phyloP scores from a whole-genome alignment of 2,797 vertebrate genomes.

The Micrastur ruficollis region DNA sequence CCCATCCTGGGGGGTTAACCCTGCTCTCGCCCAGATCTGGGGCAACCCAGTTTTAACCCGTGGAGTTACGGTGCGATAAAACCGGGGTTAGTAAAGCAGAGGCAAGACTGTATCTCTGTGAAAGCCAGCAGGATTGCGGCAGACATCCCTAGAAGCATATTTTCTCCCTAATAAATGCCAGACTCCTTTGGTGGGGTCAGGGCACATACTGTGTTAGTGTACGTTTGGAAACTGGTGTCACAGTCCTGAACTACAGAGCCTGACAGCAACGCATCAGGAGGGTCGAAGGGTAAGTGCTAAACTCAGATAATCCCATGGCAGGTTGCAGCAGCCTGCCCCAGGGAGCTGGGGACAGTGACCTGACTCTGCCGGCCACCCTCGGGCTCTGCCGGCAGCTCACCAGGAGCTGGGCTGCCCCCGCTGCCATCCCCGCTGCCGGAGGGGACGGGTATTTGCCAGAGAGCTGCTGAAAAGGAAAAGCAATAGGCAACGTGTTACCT shows the following conservation, averaged over 20 bases:
- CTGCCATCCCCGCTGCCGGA: neutral
- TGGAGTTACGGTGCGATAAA: neutral
- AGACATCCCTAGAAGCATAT: neutral
- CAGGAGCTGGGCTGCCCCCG: neutral
- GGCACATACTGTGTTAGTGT: neutral
- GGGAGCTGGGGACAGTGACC: neutral
- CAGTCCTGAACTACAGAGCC: neutral
- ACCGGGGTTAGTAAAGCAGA: neutral
- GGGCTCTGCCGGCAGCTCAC: neutral
- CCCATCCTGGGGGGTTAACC: neutral
- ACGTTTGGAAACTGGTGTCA: neutral
- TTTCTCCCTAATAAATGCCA: neutral
- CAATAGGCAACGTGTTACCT: too few relatives aligned
- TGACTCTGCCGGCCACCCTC: neutral
- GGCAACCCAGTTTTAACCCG: neutral
- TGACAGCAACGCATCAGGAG: accelerated
- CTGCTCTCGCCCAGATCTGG: neutral
- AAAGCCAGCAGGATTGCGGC: neutral
- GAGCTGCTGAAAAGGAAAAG: neutral
- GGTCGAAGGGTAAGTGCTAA: neutral
- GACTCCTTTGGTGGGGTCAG: neutral
- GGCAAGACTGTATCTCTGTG: neutral
- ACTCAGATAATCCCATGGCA: neutral
- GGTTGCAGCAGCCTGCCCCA: neutral
- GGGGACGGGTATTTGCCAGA: neutral